Evolutionary conservation across 2,888 invertebrate genomes (phyloP), one percentile per base, ranked within the genome.

Genomic region (Calameuta filiformis): DNA sequence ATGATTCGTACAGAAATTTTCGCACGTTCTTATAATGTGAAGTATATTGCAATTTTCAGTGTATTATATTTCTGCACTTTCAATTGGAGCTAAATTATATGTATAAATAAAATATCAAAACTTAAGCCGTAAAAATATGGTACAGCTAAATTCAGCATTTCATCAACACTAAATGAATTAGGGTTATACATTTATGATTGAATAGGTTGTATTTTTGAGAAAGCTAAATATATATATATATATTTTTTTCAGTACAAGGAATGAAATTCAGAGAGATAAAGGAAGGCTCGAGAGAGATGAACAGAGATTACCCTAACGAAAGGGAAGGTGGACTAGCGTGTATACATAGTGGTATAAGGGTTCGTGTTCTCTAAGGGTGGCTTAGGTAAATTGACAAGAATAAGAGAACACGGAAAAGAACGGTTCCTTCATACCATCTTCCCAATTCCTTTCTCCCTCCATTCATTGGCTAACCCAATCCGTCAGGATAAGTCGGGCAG

Each of bases 401-500:
- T 73, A 30, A 30, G 30, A 69, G 74, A 35, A 73, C 23, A 73
- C 35, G n/a, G 74, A 73, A 73, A 73, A 35, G 37, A 73, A n/a
- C 74, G 35, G 12, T 9, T 35, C 34, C 74, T 73, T 35, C 74
- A n/a, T 73, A 35, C 74, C 37, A 23, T 35, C 37, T 73, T 35
- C 74, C 74, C 35, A 35, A 34, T 73, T 33, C 74, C n/a, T 33
- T 35, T n/a, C 74, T 35, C 37, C 74, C 76, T 33, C 35, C 76
- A 56, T 79, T 73, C 79, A 74, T 76, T 69, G 79, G 80, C 84
- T 84, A 84, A 85, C 80, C 82, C 84, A 85, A 86, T 86, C 85
- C 84, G 83, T 87, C 87, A 85, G 82, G 83, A 85, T 86, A 85
- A 88, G 85, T 86, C 84, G 80, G 77, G 79, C 81, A 79, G 84